A percentile compares a stretch with the other conserved stretches of the same genome.
phyloP scores from a whole-genome alignment of 2,113 vertebrate species.

The Alexandromys fortis region DNA sequence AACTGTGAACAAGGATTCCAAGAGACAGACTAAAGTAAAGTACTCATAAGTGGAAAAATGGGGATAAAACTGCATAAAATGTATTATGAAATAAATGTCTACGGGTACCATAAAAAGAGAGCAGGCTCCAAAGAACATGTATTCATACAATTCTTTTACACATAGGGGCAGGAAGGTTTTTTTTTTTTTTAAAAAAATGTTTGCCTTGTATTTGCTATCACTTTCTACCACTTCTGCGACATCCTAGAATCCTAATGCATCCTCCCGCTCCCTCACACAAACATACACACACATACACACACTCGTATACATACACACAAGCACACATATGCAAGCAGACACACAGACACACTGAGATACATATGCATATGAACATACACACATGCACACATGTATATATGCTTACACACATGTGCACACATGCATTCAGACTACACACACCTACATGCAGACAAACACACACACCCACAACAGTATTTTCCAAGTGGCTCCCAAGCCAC shows the following conservation, averaged over 20 bases:
- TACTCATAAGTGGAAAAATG: background rate
- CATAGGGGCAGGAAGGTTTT: rapidly evolving
- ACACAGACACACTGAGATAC: background rate
- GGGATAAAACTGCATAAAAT: background rate
- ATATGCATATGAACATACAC: rapidly evolving
- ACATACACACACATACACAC: background rate
- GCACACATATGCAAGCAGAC: background rate
- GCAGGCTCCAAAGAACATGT: background rate
- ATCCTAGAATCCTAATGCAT: background rate
- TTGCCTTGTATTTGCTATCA: background rate
- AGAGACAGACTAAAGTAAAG: background rate
- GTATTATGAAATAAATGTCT: background rate
- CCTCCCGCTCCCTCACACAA: too few relatives aligned
- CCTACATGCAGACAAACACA: background rate
- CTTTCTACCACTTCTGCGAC: background rate
- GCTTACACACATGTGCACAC: too few relatives aligned
- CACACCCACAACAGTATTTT: background rate
- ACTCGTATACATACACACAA: background rate
- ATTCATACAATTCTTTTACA: background rate
- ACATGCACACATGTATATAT: rapidly evolving
- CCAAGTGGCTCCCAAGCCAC: background rate
- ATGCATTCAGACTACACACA: background rate
- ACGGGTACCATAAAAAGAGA: background rate
- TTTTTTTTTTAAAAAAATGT: too few relatives aligned
- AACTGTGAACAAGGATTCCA: background rate